Conservation (phyloP, 2,797 vertebrate species). For the Pseudomugil gertrudae region DNA sequence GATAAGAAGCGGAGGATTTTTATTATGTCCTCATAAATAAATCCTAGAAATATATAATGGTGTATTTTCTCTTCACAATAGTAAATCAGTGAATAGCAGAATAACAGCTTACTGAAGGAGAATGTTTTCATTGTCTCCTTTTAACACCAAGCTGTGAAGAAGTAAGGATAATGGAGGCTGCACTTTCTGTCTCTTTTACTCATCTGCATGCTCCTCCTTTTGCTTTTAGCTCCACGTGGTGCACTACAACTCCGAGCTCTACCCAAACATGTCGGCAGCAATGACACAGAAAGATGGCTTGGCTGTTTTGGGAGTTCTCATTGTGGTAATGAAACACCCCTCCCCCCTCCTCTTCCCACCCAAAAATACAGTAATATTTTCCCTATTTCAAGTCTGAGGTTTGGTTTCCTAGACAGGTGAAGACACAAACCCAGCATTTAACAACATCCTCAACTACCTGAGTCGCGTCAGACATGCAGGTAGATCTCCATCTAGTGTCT, state of each 20-base stretch:
- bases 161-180: background rate
- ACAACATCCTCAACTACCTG: slow-evolving; percentile 86
- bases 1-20: no score
- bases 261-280: slow-evolving; percentile 80
- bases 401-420: slow-evolving; percentile 81
- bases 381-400: slow-evolving; percentile 19
- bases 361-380: background rate
- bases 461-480: slow-evolving; percentile 85
- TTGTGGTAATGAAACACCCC: slow-evolving; percentile 83
- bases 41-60: background rate
- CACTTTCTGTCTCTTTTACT: background rate
- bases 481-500: slow-evolving; percentile 50
- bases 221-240: slow-evolving; percentile 88
- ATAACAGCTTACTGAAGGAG: no score
- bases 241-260: slow-evolving; percentile 89
- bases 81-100: background rate
- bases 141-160: slow-evolving; percentile 23
- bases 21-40: background rate
- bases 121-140: background rate
- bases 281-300: slow-evolving; percentile 82
- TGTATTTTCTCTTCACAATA: background rate
- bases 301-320: slow-evolving; percentile 88
- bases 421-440: slow-evolving; percentile 83
- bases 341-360: no score
- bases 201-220: slow-evolving; percentile 22